A percentile compares a stretch with the other conserved stretches of the same genome.
These are phyloP conservation scores for Malurus alboscapulatus DNA, from an alignment of 2,113 vertebrate species.

Conservation along the genomic window DNA sequence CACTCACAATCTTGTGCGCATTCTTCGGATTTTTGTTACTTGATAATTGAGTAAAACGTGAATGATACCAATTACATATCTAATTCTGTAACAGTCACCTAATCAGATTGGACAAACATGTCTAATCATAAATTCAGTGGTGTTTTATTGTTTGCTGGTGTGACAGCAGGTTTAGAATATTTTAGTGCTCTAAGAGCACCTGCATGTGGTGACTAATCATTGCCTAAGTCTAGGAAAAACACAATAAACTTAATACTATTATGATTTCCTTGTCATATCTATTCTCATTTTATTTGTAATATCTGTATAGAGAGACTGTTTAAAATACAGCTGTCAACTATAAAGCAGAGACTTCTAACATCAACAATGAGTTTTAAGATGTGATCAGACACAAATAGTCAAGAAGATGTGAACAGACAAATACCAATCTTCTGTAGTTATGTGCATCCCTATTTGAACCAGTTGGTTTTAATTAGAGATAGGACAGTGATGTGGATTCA, in stretches of 20 bases:
- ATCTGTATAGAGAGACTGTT: neutral
- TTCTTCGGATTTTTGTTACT: neutral
- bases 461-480: neutral
- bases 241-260: neutral
- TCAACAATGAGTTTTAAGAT: neutral
- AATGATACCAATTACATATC: neutral
- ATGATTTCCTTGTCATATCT: neutral
- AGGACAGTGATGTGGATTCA: neutral
- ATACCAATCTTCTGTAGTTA: neutral
- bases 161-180: neutral
- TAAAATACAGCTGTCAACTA: neutral
- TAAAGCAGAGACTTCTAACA: neutral
- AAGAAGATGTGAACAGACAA: neutral
- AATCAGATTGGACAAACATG: neutral
- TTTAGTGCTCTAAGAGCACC: neutral
- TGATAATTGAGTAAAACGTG: neutral
- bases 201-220: neutral
- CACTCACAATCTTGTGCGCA: neutral
- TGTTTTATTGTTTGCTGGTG: neutral
- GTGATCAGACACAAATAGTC: neutral
- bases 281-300: neutral
- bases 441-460: neutral
- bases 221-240: neutral
- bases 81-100: neutral
- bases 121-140: neutral